Evolutionary conservation across 2,113 vertebrate genomes (phyloP), one percentile per base, ranked within the genome.

Genomic region (Epinephelus fuscoguttatus): DNA sequence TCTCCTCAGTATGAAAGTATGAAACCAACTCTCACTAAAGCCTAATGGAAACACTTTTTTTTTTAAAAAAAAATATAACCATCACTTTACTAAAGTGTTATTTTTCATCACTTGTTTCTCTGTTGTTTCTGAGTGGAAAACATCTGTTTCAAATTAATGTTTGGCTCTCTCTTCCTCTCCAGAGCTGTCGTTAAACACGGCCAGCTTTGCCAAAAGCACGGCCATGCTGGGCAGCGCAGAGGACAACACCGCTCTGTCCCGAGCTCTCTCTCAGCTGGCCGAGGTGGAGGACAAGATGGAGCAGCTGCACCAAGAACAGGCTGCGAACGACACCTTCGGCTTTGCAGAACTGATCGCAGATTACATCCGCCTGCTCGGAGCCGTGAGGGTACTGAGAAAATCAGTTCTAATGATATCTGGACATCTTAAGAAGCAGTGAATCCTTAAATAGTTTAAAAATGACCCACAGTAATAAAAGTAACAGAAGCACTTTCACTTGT

Each of bases 231-330:
- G 98, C 55, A 99, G 98, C 87, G 98, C 98, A 0, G 98, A 99
- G 94, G 98, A 99, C 95, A 99, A 99, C 96, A 99, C 98, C 0
- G 98, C 98, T 3, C 94, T 99, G 49, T 99, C 98, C 11, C 94
- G 98, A 3, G 98, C 98, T 0, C 96, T 99, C 27, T 99, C 97
- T 66, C 98, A 99, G 90, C 96, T 99, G 91, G 97, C 98, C 0
- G 98, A 99, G 93, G 97, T 99, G 88, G 97, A 99, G 88, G 98
- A 99, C 88, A 98, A 97, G 93, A 97, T 99, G 3, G 98, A 99
- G 88, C 97, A 97, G 92, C 92, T 99, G 14, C 97, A 99, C 88
- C 98, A 98, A 70, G 97, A 99, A n/a, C 98, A 99, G 84, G 98
- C 98, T 25, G 95, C 94, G 50, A 96, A 84, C 4, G 98, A 99